Evolutionary conservation across 2,888 invertebrate genomes (phyloP), one percentile per base, ranked within the genome.

Genomic region (Drosophila mercatorum): DNA sequence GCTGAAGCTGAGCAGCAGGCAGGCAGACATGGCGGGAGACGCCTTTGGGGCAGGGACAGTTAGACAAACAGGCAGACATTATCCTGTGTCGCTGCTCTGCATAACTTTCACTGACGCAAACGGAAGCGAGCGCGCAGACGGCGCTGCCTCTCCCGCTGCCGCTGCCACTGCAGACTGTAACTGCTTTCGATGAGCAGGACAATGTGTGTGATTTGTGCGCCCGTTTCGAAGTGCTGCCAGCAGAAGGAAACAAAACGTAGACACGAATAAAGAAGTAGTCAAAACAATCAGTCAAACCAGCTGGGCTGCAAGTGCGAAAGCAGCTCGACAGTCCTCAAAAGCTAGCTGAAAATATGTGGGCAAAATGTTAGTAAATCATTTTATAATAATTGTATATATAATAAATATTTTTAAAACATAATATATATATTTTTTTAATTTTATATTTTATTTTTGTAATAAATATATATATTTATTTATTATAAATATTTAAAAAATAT

Each of bases 11-110:
- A 47, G 36, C 40, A 52, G 46, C 56, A 59, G 62, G 53, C 68
- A 72, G 67, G 72, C 69, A 70, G 72, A 77, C 76, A 80, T 80
- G 77, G 77, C 80, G 60, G 70, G 63, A 76, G 71, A 64, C 72
- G 74, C 68, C 68, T 74, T 55, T 62, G 61, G 68, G 64, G 71
- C 52, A 58, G 65, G 47, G 70, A 68, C 78, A 67, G 80, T 72
- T 75, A 77, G 88, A 82, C 88, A 75, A 88, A 78, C 85, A 73
- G 83, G 47, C 88, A 80, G 88, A 89, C 86, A 85, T 81, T 89
- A 89, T 87, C 88, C 89, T 76, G 81, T 62, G 71, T 69, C 31
- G 38, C 62, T 62, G 53, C 65, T 53, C 63, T 38, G 76, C 83
- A 84, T 70, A 85, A 89, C 85, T 86, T 86, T 86, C 85, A 86